Evolutionary conservation across 2,113 vertebrate species (phyloP).

Genomic region (Lutjanus erythropterus): DNA sequence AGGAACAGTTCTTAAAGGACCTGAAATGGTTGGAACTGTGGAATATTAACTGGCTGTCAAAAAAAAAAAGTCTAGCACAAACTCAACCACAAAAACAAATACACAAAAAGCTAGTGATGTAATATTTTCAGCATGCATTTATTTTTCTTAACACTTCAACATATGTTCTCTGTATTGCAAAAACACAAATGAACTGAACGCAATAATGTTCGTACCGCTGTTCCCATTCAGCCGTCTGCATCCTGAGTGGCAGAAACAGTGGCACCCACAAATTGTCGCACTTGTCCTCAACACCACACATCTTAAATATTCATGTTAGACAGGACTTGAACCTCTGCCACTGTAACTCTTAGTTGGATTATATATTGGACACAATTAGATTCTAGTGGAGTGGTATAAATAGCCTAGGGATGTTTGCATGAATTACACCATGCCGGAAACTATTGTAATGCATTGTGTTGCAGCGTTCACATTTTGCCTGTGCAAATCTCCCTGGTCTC

Average conservation of each 20-base stretch:
- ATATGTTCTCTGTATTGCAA: slow-evolving; percentile 1
- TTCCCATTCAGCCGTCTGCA: neutral
- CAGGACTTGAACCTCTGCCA: slow-evolving; percentile 77
- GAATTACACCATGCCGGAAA: slow-evolving; percentile 77
- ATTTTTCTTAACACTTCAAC: slow-evolving; percentile 5
- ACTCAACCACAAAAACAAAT: neutral
- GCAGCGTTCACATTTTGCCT: slow-evolving; percentile 71
- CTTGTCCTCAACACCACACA: slow-evolving; percentile 58
- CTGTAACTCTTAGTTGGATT: slow-evolving; percentile 82
- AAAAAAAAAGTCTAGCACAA: too few species aligned
- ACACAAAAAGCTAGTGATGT: neutral
- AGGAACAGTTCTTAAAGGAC: too few species aligned
- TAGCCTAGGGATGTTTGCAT: slow-evolving; percentile 84
- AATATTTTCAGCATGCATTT: slow-evolving; percentile 10
- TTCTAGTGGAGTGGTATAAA: slow-evolving; percentile 79
- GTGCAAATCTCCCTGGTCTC: slow-evolving; percentile 78
- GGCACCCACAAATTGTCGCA: slow-evolving; percentile 60
- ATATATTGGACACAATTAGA: slow-evolving; percentile 83
- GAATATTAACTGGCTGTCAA: too few species aligned
- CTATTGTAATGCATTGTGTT: slow-evolving; percentile 80
- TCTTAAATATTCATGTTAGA: slow-evolving; percentile 80
- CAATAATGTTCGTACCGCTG: neutral
- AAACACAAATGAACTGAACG: slow-evolving; percentile 28
- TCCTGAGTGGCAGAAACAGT: slow-evolving; percentile 31
- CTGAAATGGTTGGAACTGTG: too few species aligned